Base-by-base conservation (phyloP, 2,888 invertebrate genomes). In the Drosophila vallismaia region DNA sequence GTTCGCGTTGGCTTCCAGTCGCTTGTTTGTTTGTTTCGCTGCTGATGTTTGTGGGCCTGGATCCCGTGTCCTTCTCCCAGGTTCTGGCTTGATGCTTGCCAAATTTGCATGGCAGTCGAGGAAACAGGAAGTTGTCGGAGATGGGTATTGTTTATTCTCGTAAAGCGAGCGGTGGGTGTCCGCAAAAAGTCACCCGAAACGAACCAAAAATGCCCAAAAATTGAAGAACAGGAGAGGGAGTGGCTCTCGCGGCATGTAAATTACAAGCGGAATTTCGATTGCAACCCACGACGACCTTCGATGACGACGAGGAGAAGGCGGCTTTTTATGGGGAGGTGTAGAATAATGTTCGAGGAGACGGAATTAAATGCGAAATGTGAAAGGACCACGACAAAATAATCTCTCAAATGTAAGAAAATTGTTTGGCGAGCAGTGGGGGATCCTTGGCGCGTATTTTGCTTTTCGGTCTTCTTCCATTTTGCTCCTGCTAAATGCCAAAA, bases 371-470 rank as follows among this genome's bases (percentile, higher is more conserved):
- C 59, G 84, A 71, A 75, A 80, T 78, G 74, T 64, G 84, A 71
- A 74, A 71, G 86, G 77, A 66, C 77, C 73, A 67, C 71, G 81
- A 81, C 79, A 84, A 84, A 74, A 76, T 86, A 86, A 86, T 84
- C 84, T 79, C 62, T 60, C 77, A 84, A 86, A 81, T 77, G 85
- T 71, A 68, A 40, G 63, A 52, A 73, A 69, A 76, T 62, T 51
- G 53, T 40, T 51, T 40, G 52, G 45, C 24, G 63, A 33, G 53
- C 7, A 14, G 4, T 12, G 38, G 56, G 45, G 42, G 26, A 36
- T n/a, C 19, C 29, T 40, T n/a, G 3, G 9, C 19, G 6, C 44
- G 9, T 9, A 19, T 19, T 24, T 19, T 19, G 14, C 44, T 19
- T 44, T 44, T 19, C 44, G 9, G 14, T 14, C n/a, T 40, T 40